Evolutionary conservation across 1,140 invertebrate genomes (phyloP).

Genomic region (Antheraea mylitta): DNA sequence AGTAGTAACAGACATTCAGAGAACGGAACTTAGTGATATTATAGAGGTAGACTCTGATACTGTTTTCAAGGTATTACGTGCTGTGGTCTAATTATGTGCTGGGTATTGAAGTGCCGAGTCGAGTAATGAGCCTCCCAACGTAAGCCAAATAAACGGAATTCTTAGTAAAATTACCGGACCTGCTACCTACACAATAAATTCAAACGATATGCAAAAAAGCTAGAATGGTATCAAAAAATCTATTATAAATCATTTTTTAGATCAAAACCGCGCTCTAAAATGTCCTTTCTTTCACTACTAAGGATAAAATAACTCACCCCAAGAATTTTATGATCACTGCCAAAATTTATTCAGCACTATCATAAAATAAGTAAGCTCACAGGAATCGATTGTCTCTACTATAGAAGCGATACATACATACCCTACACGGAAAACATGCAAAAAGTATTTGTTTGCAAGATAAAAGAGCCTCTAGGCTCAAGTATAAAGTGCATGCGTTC

Average conservation of each 20-base stretch:
- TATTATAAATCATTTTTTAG: slow-evolving; percentile 26
- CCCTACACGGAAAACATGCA: slow-evolving; percentile 16
- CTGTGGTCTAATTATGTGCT: no score
- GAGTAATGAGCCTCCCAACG: not conserved
- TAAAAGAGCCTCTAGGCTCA: not conserved
- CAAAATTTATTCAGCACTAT: slow-evolving; percentile 3
- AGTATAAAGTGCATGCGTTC: no score
- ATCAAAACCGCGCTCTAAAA: slow-evolving; percentile 31
- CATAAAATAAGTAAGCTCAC: slow-evolving; percentile 27
- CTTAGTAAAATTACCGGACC: slow-evolving; percentile 30
- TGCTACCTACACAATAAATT: slow-evolving; percentile 28
- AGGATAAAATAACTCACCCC: slow-evolving; percentile 21
- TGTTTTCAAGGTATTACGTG: no score
- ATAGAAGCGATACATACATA: slow-evolving; percentile 30
- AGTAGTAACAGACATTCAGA: no score
- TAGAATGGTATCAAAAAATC: slow-evolving; percentile 25
- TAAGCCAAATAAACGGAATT: slow-evolving; percentile 29
- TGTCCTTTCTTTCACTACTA: slow-evolving; percentile 23
- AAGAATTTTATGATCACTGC: slow-evolving; percentile 31
- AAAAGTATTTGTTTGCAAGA: not conserved
- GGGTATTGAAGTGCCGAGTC: no score
- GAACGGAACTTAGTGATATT: no score
- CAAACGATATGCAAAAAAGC: slow-evolving; percentile 27
- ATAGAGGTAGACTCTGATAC: no score
- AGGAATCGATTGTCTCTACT: slow-evolving; percentile 23